phyloP scores from a whole-genome alignment of 2,888 invertebrate genomes.

The Periphyllus acericola region DNA sequence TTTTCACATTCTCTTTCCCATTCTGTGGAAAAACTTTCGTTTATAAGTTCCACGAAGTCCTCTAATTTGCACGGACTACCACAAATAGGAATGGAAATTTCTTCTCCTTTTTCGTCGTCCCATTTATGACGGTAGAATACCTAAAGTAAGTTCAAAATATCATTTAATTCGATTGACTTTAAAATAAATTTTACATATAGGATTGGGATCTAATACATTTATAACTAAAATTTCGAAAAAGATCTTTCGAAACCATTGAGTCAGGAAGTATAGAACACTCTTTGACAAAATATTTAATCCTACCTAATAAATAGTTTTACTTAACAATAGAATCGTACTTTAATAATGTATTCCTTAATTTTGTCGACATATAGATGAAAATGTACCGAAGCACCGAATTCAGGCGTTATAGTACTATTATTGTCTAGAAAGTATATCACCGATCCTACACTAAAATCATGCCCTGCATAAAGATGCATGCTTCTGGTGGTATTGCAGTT shows the following conservation, averaged over 20 bases:
- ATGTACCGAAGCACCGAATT: constrained; percentile 45
- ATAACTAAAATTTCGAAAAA: too few relatives aligned
- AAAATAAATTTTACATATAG: too few relatives aligned
- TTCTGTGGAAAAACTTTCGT: background rate
- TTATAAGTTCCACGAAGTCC: constrained; percentile 10
- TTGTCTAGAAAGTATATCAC: background rate
- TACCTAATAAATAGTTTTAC: too few relatives aligned
- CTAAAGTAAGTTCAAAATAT: background rate
- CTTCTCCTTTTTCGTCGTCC: constrained; percentile 29
- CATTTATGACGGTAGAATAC: constrained; percentile 27
- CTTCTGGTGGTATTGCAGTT: background rate
- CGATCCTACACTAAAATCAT: constrained; percentile 23
- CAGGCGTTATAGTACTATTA: background rate
- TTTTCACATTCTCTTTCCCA: constrained; percentile 21
- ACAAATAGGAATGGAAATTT: constrained; percentile 28
- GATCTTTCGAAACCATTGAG: too few relatives aligned
- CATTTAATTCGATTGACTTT: background rate
- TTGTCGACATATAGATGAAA: constrained; percentile 28
- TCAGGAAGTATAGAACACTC: too few relatives aligned
- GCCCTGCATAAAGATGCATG: constrained; percentile 50
- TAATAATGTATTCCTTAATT: too few relatives aligned
- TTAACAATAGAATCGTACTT: background rate
- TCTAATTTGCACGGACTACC: constrained; percentile 25
- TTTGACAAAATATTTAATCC: too few relatives aligned
- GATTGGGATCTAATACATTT: background rate